Base-by-base conservation (phyloP, 2,113 vertebrate genomes). In the Baryphthengus martii region DNA sequence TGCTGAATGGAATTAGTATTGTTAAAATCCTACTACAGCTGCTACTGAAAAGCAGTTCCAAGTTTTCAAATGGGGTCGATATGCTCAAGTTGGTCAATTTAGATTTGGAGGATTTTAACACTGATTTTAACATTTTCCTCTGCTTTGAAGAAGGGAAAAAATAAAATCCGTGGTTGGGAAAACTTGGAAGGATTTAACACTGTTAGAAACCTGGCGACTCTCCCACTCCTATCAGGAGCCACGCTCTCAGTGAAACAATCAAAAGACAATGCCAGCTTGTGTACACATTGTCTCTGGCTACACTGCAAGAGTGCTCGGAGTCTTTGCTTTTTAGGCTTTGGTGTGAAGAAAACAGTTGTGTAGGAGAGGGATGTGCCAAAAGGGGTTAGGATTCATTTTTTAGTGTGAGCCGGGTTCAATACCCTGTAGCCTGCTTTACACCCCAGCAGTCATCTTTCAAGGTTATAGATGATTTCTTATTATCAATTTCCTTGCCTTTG, bases 51-150 rank as follows among this genome's bases (percentile, higher is more conserved):
- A 92, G 62, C 45, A 74, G 52, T 63, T 95, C 61, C 84, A 78
- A 52, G 71, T 66, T 95, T n/a, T 88, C 49, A 85, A 56, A 88
- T 63, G 45, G 2, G 10, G 39, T 53, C 85, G 74, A 79, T 89
- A 72, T 0, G 7, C 63, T 95, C 20, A 80, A 90, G 65, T 79
- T 56, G 37, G 63, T 53, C 42, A 75, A 61, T 80, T 93, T 79
- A 56, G 45, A 94, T 95, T 91, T 86, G 59, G 44, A 81, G 84
- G 82, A 79, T 94, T 97, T 97, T 81, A 95, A 72, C 18, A 50
- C 50, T 16, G 80, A 79, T 94, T 97, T 97, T 83, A 95, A 72
- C 17, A 50, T 52, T 52, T 28, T 52, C 13, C n/a, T 65, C 59
- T 75, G 44, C 52, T 96, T 94, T 81, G 68, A 66, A 91, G 49